A percentile compares a stretch with the other conserved stretches of the same genome.
These are phyloP conservation scores for Cataglyphis livida DNA, from an alignment of 2,888 invertebrate species.

Conservation along the genomic window DNA sequence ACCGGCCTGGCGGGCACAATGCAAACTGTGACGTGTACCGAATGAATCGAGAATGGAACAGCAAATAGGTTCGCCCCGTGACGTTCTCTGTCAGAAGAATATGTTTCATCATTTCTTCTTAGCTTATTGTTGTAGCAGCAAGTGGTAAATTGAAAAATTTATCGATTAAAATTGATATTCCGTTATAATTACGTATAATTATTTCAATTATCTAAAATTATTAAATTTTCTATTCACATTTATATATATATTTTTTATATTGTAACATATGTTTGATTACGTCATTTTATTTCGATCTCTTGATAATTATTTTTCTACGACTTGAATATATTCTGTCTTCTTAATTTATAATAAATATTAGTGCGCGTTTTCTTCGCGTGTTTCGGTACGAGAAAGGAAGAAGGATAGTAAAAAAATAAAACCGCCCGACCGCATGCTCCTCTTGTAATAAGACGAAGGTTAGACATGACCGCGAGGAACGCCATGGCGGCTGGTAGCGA, in stretches of 20 bases:
- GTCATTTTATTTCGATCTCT: background rate
- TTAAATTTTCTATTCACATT: background rate
- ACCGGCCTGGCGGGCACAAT: slow-evolving; percentile 82
- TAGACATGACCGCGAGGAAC: slow-evolving; percentile 82
- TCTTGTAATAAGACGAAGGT: slow-evolving; percentile 82
- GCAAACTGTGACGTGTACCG: slow-evolving; percentile 84
- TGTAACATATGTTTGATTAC: background rate
- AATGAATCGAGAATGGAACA: slow-evolving; percentile 80
- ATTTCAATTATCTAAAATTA: background rate
- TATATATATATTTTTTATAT: background rate
- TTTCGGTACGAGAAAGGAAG: background rate
- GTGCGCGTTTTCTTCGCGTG: slow-evolving; percentile 28
- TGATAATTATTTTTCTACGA: background rate
- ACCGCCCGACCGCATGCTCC: slow-evolving; percentile 70
- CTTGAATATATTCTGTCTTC: background rate
- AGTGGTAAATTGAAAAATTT: slow-evolving; percentile 29
- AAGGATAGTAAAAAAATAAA: slow-evolving; percentile 65
- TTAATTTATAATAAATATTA: background rate
- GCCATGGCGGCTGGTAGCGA: slow-evolving; percentile 80
- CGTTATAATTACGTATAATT: background rate
- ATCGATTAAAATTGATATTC: background rate
- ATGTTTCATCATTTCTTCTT: slow-evolving; percentile 4
- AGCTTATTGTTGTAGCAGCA: slow-evolving; percentile 7
- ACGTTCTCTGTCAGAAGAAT: slow-evolving; percentile 42
- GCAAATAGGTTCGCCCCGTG: slow-evolving; percentile 73